phyloP scores from a whole-genome alignment of 2,888 invertebrate genomes.

The Drosophila siamana region DNA sequence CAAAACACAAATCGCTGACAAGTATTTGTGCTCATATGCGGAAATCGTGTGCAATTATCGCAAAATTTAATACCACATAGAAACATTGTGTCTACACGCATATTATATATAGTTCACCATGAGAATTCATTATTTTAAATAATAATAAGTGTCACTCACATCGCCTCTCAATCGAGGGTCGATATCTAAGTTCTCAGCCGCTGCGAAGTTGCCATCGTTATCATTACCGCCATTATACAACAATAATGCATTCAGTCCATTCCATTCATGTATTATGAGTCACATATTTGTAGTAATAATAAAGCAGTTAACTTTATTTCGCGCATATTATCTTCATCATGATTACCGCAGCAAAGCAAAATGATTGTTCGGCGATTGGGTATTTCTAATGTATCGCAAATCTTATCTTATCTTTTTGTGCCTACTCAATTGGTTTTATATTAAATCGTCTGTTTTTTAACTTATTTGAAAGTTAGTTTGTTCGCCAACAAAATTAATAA shows the following conservation, averaged over 20 bases:
- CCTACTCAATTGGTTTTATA: background rate
- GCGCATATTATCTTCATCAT: background rate
- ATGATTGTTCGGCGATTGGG: background rate
- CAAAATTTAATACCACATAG: slow-evolving; percentile 33
- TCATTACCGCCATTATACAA: background rate
- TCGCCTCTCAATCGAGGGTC: background rate
- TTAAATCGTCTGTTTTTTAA: background rate
- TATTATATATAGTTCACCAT: slow-evolving; percentile 44
- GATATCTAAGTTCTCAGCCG: background rate
- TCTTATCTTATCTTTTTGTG: background rate
- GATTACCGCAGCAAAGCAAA: background rate
- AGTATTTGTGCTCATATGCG: slow-evolving; percentile 16
- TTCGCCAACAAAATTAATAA: too few species aligned
- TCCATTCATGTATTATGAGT: background rate
- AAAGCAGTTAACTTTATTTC: background rate
- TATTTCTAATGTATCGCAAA: background rate
- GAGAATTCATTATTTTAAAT: slow-evolving; percentile 39
- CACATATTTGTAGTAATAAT: background rate
- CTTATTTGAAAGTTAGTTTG: background rate
- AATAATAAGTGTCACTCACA: slow-evolving; percentile 16
- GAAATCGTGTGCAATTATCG: slow-evolving; percentile 46
- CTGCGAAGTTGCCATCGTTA: background rate
- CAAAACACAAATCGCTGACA: slow-evolving; percentile 2
- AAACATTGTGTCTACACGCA: slow-evolving; percentile 17
- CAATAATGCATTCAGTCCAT: background rate